phyloP scores from a whole-genome alignment of 2,888 invertebrate genomes.

The Plebejus argus region DNA sequence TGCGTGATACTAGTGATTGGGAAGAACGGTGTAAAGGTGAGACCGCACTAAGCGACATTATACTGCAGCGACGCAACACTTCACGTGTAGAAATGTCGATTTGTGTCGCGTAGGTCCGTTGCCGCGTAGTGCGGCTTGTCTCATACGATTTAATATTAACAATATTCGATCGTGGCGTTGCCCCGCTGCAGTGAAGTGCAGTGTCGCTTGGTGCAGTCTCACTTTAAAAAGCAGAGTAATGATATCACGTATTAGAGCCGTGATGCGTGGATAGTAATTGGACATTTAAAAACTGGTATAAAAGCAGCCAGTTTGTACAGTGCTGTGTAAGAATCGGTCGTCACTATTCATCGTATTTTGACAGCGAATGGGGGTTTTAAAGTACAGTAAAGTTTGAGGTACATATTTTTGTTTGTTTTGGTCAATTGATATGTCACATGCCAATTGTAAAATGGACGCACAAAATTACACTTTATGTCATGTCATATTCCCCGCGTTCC shows the following conservation, averaged over 20 bases:
- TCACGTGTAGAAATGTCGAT: too few relatives aligned
- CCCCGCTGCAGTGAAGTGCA: too few relatives aligned
- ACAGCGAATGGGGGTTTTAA: neutral
- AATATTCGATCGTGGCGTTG: too few relatives aligned
- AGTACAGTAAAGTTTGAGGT: conserved; percentile 7
- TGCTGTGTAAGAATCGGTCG: neutral
- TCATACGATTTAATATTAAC: too few relatives aligned
- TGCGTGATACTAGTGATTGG: neutral
- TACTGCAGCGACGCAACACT: too few relatives aligned
- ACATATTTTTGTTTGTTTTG: neutral
- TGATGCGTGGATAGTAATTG: too few relatives aligned
- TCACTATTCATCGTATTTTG: neutral
- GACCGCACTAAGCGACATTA: too few relatives aligned
- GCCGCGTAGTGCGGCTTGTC: too few relatives aligned
- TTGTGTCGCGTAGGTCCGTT: too few relatives aligned
- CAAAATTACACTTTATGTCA: neutral
- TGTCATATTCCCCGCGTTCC: too few relatives aligned
- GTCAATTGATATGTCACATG: neutral
- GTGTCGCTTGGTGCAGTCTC: too few relatives aligned
- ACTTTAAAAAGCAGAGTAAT: neutral
- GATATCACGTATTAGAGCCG: neutral
- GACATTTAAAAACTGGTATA: too few relatives aligned
- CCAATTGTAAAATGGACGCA: conserved; percentile 3
- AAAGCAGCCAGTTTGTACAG: neutral
- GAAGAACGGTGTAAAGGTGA: neutral